Base-by-base conservation (phyloP, 2,888 invertebrate genomes). In the Apamea epomidion region DNA sequence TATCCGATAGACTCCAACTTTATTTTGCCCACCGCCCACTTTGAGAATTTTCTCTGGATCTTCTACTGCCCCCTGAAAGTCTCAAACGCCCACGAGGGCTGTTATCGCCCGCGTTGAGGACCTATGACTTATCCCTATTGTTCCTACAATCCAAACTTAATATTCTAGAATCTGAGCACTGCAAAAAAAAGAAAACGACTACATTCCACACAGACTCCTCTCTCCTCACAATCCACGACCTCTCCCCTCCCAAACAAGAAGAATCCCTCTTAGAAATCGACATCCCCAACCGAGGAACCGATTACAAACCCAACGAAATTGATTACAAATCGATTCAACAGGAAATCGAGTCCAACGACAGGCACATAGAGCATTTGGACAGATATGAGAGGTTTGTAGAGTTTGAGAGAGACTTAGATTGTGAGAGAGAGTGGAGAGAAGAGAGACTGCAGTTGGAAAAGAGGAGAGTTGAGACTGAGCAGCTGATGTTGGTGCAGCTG, bases 201-300 rank as follows among this genome's bases (percentile, higher is more conserved):
- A 93, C 93, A 0, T 95, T 95, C 78, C 94, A 93, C 78, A 88
- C 92, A 0, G 93, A 94, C 45, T 91, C 94, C 25, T 93, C 94
- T 0, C 93, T 95, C 54, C 88, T 94, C 0, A 92, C 93, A 5
- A 91, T 94, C 81, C 94, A 94, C 76, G 90, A 92, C 51, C 86
- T 91, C 4, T 90, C 91, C 62, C 87, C 87, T 0, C 78, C 73
- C 14, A 81, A 77, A 29, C 90, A 81, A 45, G 76, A 70, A 64
- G 75, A 58, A 12, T 65, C 73, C 37, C 68, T 78, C 16, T 48
- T 75, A 12, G 75, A 89, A 54, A 74, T 77, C 68, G 83, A 90
- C 6, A 71, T 71, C 1, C 68, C 75, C 0, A 85, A 78, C 69
- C 82, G 62, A 70, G 81, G 86, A 3, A 68, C 62, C 42, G 78